phyloP scores from a whole-genome alignment of 2,113 vertebrate genomes.

The Psittacara wagleri region DNA sequence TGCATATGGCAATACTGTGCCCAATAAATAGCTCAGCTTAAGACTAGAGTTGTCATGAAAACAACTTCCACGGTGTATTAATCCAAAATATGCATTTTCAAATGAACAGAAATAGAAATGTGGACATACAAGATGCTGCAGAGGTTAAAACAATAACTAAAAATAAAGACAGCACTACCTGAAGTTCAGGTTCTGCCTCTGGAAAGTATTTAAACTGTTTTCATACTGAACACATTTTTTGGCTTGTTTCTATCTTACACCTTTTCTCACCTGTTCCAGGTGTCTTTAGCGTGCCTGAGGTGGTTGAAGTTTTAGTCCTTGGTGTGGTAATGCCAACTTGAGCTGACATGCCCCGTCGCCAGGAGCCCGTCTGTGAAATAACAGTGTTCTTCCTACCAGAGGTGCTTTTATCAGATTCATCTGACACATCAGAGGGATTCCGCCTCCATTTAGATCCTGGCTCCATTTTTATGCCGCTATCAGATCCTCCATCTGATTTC shows the following conservation, averaged over 20 bases:
- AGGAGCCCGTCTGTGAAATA: slow-evolving; percentile 92
- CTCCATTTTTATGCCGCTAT: slow-evolving; percentile 87
- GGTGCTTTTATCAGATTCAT: slow-evolving; percentile 92
- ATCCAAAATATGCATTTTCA: neutral
- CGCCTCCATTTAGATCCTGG: slow-evolving; percentile 86
- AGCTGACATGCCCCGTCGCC: slow-evolving; percentile 94
- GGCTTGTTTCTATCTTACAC: neutral
- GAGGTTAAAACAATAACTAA: slow-evolving; percentile 4
- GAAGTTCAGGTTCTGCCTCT: slow-evolving; percentile 59
- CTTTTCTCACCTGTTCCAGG: slow-evolving; percentile 85
- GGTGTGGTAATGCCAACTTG: slow-evolving; percentile 95
- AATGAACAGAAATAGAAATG: neutral
- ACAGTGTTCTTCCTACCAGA: slow-evolving; percentile 86
- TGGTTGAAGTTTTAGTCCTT: slow-evolving; percentile 83
- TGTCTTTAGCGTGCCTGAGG: slow-evolving; percentile 78
- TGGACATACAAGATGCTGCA: neutral
- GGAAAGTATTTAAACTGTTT: neutral
- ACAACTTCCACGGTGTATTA: neutral
- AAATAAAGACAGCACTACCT: slow-evolving; percentile 43
- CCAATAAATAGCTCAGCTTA: neutral
- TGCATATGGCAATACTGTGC: neutral
- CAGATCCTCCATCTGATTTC: slow-evolving; percentile 87
- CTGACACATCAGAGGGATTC: slow-evolving; percentile 91
- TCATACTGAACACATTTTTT: neutral
- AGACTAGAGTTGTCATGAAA: neutral